Evolutionary conservation across 2,113 vertebrate species (phyloP), one percentile per base, ranked within the genome.

Genomic region (Dissostichus mawsoni): DNA sequence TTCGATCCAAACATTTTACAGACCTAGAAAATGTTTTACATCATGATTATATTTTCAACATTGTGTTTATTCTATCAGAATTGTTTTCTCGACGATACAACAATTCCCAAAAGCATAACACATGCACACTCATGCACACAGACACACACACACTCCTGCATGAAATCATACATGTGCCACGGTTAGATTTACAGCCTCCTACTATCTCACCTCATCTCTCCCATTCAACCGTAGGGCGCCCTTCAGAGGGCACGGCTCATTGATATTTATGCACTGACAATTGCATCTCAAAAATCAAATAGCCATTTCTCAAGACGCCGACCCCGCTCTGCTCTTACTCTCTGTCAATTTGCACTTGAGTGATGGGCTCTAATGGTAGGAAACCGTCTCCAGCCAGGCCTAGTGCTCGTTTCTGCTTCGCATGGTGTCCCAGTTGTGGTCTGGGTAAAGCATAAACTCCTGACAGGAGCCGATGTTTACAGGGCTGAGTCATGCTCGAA

Each of bases 221-320:
- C 88, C 83, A 78, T 88, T 77, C 76, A 63, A 52, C 78, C 80
- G 12, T 33, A 58, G 18, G 71, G 64, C 64, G 64, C 52, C 66
- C 75, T 74, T 78, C 76, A 87, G 78, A 81, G 81, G 81, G 64
- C 64, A 88, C 11, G 73, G 85, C 82, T 90, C 86, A 83, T 76
- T 90, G 84, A 91, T 90, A 93, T 93, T 91, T 92, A 94, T 91
- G 82, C 67, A 16, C 88, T 92, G 91, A 89, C 87, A 91, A 89
- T 63, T 88, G 87, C 83, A 91, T 91, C 80, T 83, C 75, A 77
- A 81, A 92, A 92, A 87, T 87, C 83, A 84, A 88, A 86, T 56
- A 57, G 71, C 63, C 80, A 57, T 92, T 88, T 83, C 76, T 90
- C 48, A 69, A 82, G 81, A 84, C 11, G 74, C 82, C 85, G 81